Conservation (phyloP, 92 coral and sea anemone species). For the Porites cylindrica region DNA sequence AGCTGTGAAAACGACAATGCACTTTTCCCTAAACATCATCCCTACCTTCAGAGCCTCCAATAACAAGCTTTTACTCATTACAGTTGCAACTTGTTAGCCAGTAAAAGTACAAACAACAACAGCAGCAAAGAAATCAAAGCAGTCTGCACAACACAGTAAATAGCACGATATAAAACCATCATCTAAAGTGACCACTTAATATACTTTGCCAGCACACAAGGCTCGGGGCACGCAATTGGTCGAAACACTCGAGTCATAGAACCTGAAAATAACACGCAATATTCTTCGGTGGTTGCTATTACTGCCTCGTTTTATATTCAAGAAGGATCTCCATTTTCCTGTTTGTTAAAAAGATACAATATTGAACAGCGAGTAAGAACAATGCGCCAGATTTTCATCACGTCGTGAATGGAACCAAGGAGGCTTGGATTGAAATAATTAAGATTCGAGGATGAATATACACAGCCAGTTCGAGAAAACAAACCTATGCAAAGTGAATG, state of each 20-base stretch:
- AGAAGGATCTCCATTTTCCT: constrained; percentile 10
- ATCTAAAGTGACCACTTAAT: not conserved
- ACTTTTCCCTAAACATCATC: not conserved
- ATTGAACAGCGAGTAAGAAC: not conserved
- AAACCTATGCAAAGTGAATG: no score
- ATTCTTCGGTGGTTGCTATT: constrained; percentile 8
- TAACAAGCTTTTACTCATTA: constrained; percentile 12
- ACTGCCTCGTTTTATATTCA: constrained; percentile 26
- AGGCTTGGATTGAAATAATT: not conserved
- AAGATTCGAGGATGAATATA: constrained; percentile 21
- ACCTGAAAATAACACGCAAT: constrained; percentile 21
- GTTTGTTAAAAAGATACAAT: constrained; percentile 16
- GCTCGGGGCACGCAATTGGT: constrained; percentile 8
- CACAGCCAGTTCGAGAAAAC: no score
- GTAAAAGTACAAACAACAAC: no score
- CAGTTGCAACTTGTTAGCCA: not conserved
- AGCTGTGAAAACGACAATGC: no score
- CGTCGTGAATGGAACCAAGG: not conserved
- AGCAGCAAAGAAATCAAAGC: not conserved
- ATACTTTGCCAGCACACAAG: not conserved
- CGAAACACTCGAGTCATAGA: not conserved
- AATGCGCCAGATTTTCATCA: constrained; percentile 5
- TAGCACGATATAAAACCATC: constrained; percentile 6
- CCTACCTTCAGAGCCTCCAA: constrained; percentile 28
- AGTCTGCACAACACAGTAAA: not conserved